A percentile compares a stretch with the other conserved stretches of the same genome.
These are phyloP conservation scores for Acanthopleura granulata DNA, from an alignment of 2,888 invertebrate genomes.

Conservation along the genomic window DNA sequence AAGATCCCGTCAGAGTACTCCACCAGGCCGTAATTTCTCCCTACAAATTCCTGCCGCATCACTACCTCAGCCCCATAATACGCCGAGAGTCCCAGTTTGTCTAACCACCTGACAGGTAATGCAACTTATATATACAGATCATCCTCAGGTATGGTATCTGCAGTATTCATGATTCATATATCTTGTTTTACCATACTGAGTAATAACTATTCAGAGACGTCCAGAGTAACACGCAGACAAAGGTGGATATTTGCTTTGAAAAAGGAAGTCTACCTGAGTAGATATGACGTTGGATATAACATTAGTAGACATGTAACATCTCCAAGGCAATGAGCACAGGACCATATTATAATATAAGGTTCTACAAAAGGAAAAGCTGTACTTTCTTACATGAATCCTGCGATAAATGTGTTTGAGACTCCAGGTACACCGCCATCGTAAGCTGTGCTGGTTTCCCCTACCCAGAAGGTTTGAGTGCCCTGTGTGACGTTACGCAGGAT, in stretches of 20 bases:
- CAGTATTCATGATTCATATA: too few relatives aligned
- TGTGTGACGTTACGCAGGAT: constrained; percentile 69
- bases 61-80: constrained; percentile 38
- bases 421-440: constrained; percentile 82
- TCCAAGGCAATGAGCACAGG: too few relatives aligned
- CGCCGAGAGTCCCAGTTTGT: constrained; percentile 48
- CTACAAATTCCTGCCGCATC: constrained; percentile 46
- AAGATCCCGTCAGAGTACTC: constrained; percentile 22
- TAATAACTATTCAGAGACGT: too few relatives aligned
- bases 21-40: constrained; percentile 43
- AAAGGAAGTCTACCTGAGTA: too few relatives aligned
- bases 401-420: constrained; percentile 78
- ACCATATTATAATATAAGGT: too few relatives aligned
- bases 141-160: not conserved
- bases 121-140: not conserved
- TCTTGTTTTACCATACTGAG: too few relatives aligned
- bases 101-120: constrained; percentile 41
- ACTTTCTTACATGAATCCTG: constrained; percentile 74
- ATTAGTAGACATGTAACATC: too few relatives aligned
- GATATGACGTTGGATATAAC: too few relatives aligned
- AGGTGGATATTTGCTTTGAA: too few relatives aligned
- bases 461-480: constrained; percentile 72
- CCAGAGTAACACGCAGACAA: too few relatives aligned
- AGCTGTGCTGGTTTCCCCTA: constrained; percentile 81
- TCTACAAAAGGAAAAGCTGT: not conserved